Evolutionary conservation across 2,113 vertebrate species (phyloP).

Genomic region (Dicrurus megarhynchus): DNA sequence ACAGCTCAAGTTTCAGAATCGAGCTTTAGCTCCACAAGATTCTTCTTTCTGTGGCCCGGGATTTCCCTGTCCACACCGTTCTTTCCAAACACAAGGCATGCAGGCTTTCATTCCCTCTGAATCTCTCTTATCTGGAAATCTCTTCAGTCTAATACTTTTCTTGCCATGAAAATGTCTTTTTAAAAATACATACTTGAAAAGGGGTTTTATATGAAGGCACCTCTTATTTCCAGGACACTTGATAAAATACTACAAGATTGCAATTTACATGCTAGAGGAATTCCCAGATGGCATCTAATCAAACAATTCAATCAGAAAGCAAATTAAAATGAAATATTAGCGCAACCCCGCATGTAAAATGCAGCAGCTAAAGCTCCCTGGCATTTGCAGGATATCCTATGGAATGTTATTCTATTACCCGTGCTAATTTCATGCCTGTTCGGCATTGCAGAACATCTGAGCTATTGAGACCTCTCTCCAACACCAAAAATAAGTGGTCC

Average conservation of each 20-base stretch:
- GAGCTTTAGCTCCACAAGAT: neutral
- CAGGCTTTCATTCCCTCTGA: neutral
- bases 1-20: neutral
- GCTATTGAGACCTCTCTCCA: neutral
- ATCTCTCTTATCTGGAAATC: neutral
- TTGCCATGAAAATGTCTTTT: neutral
- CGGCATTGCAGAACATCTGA: conserved; percentile 35
- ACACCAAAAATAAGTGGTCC: neutral
- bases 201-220: neutral
- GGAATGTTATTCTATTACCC: conserved; percentile 41
- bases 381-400: conserved; percentile 15
- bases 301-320: conserved; percentile 73
- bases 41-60: neutral
- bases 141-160: neutral
- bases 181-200: neutral
- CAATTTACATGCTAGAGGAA: conserved; percentile 58
- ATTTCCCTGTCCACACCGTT: neutral
- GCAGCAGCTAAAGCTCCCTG: neutral
- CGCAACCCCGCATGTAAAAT: conserved; percentile 10
- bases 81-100: neutral
- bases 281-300: conserved; percentile 59
- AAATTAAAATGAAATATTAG: conserved; percentile 74
- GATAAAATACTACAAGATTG: conserved; percentile 21
- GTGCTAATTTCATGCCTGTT: conserved; percentile 44
- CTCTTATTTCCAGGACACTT: neutral